Conservation (phyloP, 2,888 invertebrate genomes). For the Athalia cordata region DNA sequence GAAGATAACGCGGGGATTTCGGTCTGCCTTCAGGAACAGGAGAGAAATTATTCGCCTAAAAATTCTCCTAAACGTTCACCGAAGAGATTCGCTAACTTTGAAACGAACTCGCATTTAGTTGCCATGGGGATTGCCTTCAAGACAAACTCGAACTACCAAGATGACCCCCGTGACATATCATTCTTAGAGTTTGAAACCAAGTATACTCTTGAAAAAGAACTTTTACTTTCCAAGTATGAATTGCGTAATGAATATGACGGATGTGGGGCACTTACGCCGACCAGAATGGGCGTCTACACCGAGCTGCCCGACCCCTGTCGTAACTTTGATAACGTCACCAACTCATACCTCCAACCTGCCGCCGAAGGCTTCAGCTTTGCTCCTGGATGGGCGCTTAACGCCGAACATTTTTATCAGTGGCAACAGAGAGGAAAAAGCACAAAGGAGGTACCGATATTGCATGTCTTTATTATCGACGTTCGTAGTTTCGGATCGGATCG, state of each 20-base stretch:
- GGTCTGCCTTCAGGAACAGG: slow-evolving; percentile 2
- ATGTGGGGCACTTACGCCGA: slow-evolving; percentile 60
- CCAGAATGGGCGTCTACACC: slow-evolving; percentile 62
- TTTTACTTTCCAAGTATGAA: slow-evolving; percentile 58
- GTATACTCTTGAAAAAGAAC: slow-evolving; percentile 65
- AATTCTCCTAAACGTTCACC: slow-evolving; percentile 50
- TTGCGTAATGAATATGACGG: slow-evolving; percentile 59
- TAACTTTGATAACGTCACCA: slow-evolving; percentile 49
- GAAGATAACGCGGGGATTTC: slow-evolving; percentile 46
- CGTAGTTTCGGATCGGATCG: neutral
- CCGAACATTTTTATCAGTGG: slow-evolving; percentile 79
- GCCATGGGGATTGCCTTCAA: slow-evolving; percentile 61
- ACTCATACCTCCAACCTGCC: slow-evolving; percentile 61
- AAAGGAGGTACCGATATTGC: slow-evolving; percentile 74
- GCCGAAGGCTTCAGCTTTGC: slow-evolving; percentile 78
- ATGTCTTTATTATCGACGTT: slow-evolving; percentile 1
- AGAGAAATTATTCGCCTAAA: slow-evolving; percentile 22
- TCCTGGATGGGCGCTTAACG: slow-evolving; percentile 79
- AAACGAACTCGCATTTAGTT: slow-evolving; percentile 55
- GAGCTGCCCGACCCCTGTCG: slow-evolving; percentile 63
- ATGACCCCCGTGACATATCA: slow-evolving; percentile 58
- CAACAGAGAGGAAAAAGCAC: slow-evolving; percentile 78
- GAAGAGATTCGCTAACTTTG: slow-evolving; percentile 53
- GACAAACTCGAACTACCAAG: slow-evolving; percentile 46
- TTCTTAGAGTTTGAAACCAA: slow-evolving; percentile 66